Conservation (phyloP, 2,797 vertebrate genomes). For the Gobionotothen gibberifrons region DNA sequence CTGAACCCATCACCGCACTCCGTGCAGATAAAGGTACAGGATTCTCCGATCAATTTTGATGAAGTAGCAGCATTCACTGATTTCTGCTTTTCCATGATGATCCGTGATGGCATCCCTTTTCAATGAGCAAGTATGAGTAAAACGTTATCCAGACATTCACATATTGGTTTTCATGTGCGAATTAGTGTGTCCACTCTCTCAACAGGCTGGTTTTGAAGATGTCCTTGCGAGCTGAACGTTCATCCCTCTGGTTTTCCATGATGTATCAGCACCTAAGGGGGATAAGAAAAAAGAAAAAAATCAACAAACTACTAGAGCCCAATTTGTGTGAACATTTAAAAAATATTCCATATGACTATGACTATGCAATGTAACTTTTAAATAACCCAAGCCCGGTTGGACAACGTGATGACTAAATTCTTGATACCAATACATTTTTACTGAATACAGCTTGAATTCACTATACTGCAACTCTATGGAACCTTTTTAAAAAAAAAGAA, state of each 20-base stretch:
- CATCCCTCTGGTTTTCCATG: constrained; percentile 32
- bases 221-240: constrained; percentile 28
- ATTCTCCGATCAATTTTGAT: constrained; percentile 64
- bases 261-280: constrained; percentile 60
- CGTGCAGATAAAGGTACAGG: constrained; percentile 86
- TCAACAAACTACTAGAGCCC: constrained; percentile 11
- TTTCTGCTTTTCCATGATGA: constrained; percentile 79
- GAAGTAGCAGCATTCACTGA: constrained; percentile 63
- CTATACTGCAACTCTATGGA: no score
- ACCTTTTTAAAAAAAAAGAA: no score
- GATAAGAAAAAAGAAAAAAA: constrained; percentile 22
- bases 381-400: not conserved
- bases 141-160: constrained; percentile 32
- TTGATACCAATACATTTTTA: no score
- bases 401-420: not conserved
- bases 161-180: constrained; percentile 36
- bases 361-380: not conserved
- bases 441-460: no score
- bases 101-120: constrained; percentile 70
- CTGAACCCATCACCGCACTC: constrained; percentile 88
- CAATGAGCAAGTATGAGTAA: constrained; percentile 5
- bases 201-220: constrained; percentile 11
- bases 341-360: not conserved
- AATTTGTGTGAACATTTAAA: constrained; percentile 17
- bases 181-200: constrained; percentile 17